These are phyloP conservation scores for Lamellibrachia luymesi DNA, from an alignment of 1,140 invertebrate species.

Conservation along the genomic window DNA sequence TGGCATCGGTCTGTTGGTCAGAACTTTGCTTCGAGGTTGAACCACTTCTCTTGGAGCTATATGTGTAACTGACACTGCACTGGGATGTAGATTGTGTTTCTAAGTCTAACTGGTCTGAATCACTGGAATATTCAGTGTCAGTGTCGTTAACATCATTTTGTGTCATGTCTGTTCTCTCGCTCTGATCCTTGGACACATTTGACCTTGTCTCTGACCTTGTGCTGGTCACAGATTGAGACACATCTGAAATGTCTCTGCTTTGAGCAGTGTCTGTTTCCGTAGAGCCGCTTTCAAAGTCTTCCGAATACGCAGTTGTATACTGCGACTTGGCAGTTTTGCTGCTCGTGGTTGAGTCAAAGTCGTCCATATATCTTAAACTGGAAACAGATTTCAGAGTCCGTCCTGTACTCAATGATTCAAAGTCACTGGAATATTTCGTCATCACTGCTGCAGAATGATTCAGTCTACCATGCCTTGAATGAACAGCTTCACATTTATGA, in stretches of 20 bases:
- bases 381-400: not conserved
- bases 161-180: not conserved
- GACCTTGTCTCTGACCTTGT: too few relatives aligned
- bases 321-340: not conserved
- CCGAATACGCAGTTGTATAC: not conserved
- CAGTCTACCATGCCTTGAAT: not conserved
- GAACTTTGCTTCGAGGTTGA: not conserved
- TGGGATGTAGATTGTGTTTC: not conserved
- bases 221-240: too few relatives aligned
- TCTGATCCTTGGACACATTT: too few relatives aligned
- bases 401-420: not conserved
- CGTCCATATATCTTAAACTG: not conserved
- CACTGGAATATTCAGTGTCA: not conserved
- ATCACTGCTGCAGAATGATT: not conserved
- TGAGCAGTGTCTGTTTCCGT: too few relatives aligned
- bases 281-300: not conserved
- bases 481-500: not conserved
- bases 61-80: not conserved
- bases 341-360: not conserved
- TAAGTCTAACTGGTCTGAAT: not conserved
- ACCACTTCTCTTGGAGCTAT: not conserved
- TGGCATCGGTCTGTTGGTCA: not conserved
- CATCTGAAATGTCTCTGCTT: too few relatives aligned
- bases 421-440: not conserved
- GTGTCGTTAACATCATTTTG: not conserved